Percentiles rank a stretch among this genome's conserved stretches.
These are phyloP conservation scores for Drosophila borborema DNA, from an alignment of 2,888 invertebrate genomes.

Conservation along the genomic window DNA sequence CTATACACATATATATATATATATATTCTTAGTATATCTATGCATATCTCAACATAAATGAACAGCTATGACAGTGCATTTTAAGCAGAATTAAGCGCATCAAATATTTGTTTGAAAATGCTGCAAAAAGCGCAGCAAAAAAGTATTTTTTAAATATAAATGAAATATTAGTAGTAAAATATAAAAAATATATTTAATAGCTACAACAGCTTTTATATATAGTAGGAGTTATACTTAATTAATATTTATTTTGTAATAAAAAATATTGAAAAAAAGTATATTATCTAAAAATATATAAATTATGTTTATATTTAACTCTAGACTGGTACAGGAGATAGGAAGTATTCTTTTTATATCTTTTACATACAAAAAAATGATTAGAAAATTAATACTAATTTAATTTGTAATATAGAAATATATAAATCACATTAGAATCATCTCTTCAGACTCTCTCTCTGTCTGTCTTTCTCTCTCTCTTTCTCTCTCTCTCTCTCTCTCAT, in stretches of 20 bases:
- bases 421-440: neutral
- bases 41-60: constrained; percentile 17
- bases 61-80: constrained; percentile 4
- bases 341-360: no score
- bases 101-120: neutral
- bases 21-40: constrained; percentile 3
- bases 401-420: no score
- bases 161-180: neutral
- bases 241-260: no score
- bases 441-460: neutral
- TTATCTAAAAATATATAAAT: no score
- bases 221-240: no score
- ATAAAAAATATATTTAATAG: neutral
- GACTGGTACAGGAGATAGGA: no score
- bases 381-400: no score
- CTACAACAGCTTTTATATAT: no score
- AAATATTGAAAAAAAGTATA: no score
- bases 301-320: no score
- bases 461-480: neutral
- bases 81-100: constrained; percentile 1
- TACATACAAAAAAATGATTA: no score
- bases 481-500: neutral
- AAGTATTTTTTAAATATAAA: neutral
- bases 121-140: neutral
- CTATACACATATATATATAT: constrained; percentile 5